These are phyloP conservation scores for Epicauta chinensis DNA, from an alignment of 1,140 invertebrate species.

Conservation along the genomic window DNA sequence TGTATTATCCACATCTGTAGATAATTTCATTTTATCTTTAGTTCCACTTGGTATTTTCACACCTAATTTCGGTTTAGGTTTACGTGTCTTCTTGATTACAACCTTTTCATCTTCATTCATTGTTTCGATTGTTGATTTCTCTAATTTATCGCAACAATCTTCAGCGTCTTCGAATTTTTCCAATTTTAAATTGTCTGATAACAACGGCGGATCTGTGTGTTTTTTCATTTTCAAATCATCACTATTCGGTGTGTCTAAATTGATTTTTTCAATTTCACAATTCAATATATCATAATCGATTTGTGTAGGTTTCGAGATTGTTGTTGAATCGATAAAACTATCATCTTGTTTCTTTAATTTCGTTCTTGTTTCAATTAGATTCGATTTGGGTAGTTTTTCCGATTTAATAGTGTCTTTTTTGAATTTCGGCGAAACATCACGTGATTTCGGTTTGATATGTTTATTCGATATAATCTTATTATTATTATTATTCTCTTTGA, in stretches of 20 bases:
- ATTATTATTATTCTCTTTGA: constrained; percentile 10
- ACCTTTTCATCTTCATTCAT: constrained; percentile 26
- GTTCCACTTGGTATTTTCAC: constrained; percentile 30
- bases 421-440: constrained; percentile 3
- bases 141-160: constrained; percentile 19
- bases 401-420: background rate
- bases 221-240: constrained; percentile 7
- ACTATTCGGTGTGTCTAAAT: constrained; percentile 14
- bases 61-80: constrained; percentile 39
- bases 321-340: background rate
- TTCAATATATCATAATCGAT: background rate
- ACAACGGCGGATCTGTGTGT: background rate
- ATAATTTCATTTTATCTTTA: constrained; percentile 12
- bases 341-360: no score
- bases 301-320: background rate
- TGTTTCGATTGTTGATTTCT: background rate
- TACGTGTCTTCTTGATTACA: constrained; percentile 29
- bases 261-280: constrained; percentile 21
- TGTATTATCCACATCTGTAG: constrained; percentile 13
- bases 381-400: constrained; percentile 8
- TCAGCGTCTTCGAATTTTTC: constrained; percentile 26
- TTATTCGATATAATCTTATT: constrained; percentile 8
- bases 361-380: background rate
- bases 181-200: background rate
- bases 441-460: constrained; percentile 7